These are phyloP conservation scores for Phoronis australis DNA, from an alignment of 2,888 invertebrate species.

Conservation along the genomic window DNA sequence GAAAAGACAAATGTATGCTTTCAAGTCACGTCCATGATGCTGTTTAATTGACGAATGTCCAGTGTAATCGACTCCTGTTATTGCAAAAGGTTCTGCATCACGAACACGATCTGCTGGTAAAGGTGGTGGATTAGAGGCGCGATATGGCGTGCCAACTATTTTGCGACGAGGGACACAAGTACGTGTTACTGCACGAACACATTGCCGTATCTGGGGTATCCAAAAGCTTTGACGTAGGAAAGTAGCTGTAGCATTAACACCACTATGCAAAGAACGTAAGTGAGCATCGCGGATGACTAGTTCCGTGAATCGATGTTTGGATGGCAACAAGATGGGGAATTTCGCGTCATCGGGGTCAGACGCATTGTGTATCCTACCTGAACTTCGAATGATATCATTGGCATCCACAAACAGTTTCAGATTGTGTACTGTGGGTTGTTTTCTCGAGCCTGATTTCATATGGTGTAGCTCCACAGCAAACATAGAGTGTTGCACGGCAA, in stretches of 20 bases:
- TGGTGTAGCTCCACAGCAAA: not conserved
- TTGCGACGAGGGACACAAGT: conserved; percentile 12
- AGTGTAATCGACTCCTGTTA: conserved; percentile 15
- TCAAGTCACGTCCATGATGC: conserved; percentile 1
- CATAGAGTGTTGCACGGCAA: no score
- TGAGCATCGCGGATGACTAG: conserved; percentile 12
- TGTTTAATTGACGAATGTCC: conserved; percentile 7
- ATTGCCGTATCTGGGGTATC: conserved; percentile 11
- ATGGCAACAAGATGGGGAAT: no score
- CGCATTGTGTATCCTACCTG: conserved; percentile 9
- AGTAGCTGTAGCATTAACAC: conserved; percentile 7
- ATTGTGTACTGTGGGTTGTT: not conserved
- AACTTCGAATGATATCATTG: conserved; percentile 4
- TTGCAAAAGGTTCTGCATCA: conserved; percentile 10
- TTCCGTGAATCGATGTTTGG: conserved; percentile 8
- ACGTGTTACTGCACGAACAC: conserved; percentile 5
- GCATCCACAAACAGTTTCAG: not conserved
- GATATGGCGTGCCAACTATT: conserved; percentile 11
- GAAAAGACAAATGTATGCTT: conserved; percentile 15
- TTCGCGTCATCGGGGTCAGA: conserved; percentile 2
- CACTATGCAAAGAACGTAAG: conserved; percentile 6
- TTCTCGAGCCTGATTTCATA: not conserved
- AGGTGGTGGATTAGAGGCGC: conserved; percentile 10
- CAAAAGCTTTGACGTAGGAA: conserved; percentile 12
- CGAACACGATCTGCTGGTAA: conserved; percentile 7